phyloP scores from a whole-genome alignment of 1,140 invertebrate genomes.

The Habropoda laboriosa region DNA sequence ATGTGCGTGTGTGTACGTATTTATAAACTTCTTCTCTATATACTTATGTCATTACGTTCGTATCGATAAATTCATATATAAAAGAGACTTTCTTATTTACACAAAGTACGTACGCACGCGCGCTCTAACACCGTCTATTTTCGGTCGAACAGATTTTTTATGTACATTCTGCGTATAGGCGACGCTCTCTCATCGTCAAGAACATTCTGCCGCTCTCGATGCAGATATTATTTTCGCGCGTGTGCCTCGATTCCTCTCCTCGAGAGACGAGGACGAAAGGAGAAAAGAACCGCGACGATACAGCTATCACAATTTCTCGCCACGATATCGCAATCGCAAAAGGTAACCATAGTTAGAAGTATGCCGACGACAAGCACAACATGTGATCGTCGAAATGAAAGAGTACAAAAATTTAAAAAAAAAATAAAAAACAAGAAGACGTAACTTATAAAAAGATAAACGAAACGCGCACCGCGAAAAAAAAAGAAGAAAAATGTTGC shows the following conservation, averaged over 20 bases:
- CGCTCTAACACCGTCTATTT: neutral
- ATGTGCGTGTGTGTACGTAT: slow-evolving; percentile 21
- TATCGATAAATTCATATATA: slow-evolving; percentile 51
- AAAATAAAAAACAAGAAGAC: neutral
- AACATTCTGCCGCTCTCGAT: slow-evolving; percentile 22
- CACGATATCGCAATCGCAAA: neutral
- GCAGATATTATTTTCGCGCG: neutral
- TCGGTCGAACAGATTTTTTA: slow-evolving; percentile 25
- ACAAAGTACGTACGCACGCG: slow-evolving; percentile 9
- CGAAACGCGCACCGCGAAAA: neutral
- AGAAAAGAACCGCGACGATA: neutral
- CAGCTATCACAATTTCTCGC: slow-evolving; percentile 24
- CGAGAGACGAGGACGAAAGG: no score
- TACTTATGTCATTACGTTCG: slow-evolving; percentile 13
- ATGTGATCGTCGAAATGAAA: neutral
- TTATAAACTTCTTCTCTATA: slow-evolving; percentile 22
- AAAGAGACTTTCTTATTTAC: slow-evolving; percentile 47
- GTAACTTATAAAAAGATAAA: neutral
- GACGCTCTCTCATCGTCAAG: neutral
- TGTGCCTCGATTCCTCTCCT: neutral
- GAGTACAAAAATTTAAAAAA: neutral
- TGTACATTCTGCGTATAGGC: slow-evolving; percentile 22
- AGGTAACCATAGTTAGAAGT: neutral
- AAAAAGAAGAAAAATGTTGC: no score
- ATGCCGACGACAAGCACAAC: neutral